Percentiles rank a stretch among this genome's conserved stretches.
Conservation (phyloP, 2,797 vertebrate genomes). For the Myotis pilosus region DNA sequence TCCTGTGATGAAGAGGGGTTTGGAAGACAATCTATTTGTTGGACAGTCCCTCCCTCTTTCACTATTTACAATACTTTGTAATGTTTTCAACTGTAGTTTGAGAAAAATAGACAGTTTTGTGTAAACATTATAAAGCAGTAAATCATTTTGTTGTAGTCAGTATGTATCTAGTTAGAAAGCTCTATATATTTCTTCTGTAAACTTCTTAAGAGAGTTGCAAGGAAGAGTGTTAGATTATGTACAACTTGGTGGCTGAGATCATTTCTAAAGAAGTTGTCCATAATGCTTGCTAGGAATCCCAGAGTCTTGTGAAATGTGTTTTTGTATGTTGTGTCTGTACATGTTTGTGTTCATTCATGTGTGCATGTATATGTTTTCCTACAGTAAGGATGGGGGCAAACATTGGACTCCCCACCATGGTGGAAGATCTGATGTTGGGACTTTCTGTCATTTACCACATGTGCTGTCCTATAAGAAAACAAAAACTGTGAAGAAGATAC, state of each 20-base stretch:
- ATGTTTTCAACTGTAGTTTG: not conserved
- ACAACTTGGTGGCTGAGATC: not conserved
- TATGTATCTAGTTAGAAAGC: not conserved
- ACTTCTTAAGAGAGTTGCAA: not conserved
- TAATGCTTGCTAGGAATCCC: not conserved
- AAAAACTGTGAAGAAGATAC: not conserved
- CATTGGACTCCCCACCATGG: not conserved
- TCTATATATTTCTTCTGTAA: not conserved
- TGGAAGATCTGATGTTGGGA: not conserved
- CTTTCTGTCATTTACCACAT: not conserved
- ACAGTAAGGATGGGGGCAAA: not conserved
- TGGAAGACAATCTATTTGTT: not conserved
- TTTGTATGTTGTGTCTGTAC: not conserved
- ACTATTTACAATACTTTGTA: not conserved
- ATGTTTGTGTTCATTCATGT: not conserved
- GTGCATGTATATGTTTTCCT: not conserved
- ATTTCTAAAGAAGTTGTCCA: constrained; percentile 16
- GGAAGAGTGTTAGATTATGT: not conserved
- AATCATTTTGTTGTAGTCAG: not conserved
- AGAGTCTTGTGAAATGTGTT: not conserved
- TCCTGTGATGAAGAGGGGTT: not conserved
- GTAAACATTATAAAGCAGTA: constrained; percentile 6
- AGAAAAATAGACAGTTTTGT: not conserved
- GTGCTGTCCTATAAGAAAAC: not conserved
- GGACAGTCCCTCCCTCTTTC: not conserved